Evolutionary conservation across 2,888 invertebrate species (phyloP), one percentile per base, ranked within the genome.

Genomic region (Plagodis dolabraria): DNA sequence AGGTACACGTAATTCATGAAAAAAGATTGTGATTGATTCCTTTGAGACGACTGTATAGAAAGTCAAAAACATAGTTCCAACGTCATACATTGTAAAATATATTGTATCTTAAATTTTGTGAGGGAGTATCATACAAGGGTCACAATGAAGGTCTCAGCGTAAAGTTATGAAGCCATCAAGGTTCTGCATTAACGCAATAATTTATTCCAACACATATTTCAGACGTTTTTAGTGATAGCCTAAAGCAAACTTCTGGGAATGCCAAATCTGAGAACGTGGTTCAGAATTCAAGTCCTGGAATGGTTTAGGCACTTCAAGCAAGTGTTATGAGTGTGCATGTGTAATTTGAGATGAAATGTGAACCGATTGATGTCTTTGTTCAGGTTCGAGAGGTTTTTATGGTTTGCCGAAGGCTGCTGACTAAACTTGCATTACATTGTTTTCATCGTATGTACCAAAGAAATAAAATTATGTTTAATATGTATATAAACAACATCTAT

Each of bases 291-390:
- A 54, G 49, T 35, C 51, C 53, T 60, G 7, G 34, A 36, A 10
- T 42, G 12, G 12, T 4, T 43, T 38, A 43, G 62, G 56, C 49
- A 75, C 70, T 79, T 77, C 63, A 71, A 75, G 70, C 71, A 77
- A 73, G 73, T 75, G 72, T 85, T 83, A 80, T 76, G 83, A 77
- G 80, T 77, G 79, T 84, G 82, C 84, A 83, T 63, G 79, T 86
- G 88, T 84, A 86, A 90, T 91, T 91, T 88, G 84, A 82, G 85
- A 84, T 89, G 88, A 91, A 89, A 90, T 91, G 91, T 89, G 88
- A 82, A 82, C 83, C 87, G 77, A 83, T 89, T 89, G 88, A 92
- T 92, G 91, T 90, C 91, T 91, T 89, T 89, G 90, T 92, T 89
- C 86, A 78, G 69, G 77, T 82, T 83, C 73, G 74, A 70, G 68